A percentile compares a stretch with the other conserved stretches of the same genome.
Conservation (phyloP, 2,888 invertebrate species). For the Linnaemya vulpina region DNA sequence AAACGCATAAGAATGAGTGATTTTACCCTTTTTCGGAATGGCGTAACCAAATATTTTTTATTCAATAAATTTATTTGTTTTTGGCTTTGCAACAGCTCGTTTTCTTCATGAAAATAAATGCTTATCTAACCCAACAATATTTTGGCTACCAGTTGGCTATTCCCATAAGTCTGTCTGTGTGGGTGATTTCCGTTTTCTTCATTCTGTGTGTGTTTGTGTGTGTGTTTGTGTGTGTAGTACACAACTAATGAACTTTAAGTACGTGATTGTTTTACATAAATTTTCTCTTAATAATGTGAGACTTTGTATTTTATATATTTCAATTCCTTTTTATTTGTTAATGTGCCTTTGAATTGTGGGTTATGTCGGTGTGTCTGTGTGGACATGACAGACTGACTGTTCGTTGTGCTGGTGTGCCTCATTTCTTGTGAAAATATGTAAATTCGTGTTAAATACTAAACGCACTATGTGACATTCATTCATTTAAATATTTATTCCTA, state of each 20-base stretch:
- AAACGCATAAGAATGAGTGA: slow-evolving; percentile 1
- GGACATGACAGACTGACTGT: slow-evolving; percentile 63
- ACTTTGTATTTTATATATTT: slow-evolving; percentile 8
- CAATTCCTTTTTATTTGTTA: slow-evolving; percentile 9
- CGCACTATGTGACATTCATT: slow-evolving; percentile 62
- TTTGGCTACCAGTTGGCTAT: neutral
- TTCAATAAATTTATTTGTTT: slow-evolving; percentile 41
- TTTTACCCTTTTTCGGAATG: neutral
- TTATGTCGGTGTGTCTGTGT: neutral
- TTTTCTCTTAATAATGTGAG: slow-evolving; percentile 38
- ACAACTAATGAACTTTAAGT: slow-evolving; percentile 65
- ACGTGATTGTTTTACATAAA: slow-evolving; percentile 68
- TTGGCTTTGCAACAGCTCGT: slow-evolving; percentile 33
- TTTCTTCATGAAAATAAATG: slow-evolving; percentile 36
- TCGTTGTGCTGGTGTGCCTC: slow-evolving; percentile 74
- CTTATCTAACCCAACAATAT: slow-evolving; percentile 52
- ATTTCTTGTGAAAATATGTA: slow-evolving; percentile 33
- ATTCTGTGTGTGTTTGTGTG: neutral
- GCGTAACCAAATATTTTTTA: slow-evolving; percentile 28
- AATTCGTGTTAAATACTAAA: slow-evolving; percentile 64
- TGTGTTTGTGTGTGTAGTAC: neutral
- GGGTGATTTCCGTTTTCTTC: neutral
- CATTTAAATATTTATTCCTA: slow-evolving; percentile 43
- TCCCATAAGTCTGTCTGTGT: neutral
- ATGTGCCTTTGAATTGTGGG: slow-evolving; percentile 37